A percentile compares a stretch with the other conserved stretches of the same genome.
Evolutionary conservation across 1,140 invertebrate genomes (phyloP).

Genomic region (Agrypnia vestita): DNA sequence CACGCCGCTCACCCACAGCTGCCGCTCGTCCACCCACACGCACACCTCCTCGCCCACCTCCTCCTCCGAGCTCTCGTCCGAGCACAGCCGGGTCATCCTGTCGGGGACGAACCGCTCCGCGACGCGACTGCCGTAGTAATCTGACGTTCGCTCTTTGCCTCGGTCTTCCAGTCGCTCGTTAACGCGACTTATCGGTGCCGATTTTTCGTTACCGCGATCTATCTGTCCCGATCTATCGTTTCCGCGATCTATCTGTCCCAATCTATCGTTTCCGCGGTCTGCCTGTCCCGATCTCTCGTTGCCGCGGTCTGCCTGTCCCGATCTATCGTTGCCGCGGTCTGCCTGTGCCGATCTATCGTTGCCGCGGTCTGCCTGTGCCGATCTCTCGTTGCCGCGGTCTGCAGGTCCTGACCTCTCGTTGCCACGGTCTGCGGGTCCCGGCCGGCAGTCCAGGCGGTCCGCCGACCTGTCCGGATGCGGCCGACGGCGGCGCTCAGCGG

Average conservation of each 20-base stretch:
- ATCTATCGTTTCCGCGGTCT: background rate
- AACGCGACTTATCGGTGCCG: background rate
- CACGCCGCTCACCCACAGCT: slow-evolving; percentile 86
- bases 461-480: background rate
- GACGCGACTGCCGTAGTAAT: background rate
- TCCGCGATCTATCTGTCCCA: background rate
- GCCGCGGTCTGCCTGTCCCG: background rate
- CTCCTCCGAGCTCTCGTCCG: slow-evolving; percentile 44
- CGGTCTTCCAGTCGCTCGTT: background rate
- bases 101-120: no score
- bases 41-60: slow-evolving; percentile 80
- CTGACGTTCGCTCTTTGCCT: background rate
- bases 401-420: background rate
- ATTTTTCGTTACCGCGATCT: background rate
- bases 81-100: background rate
- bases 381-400: background rate
- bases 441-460: background rate
- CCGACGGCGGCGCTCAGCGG: background rate
- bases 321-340: background rate
- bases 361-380: background rate
- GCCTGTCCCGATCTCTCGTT: background rate
- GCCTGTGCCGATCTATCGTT: slow-evolving; percentile 6
- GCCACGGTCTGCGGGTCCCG: background rate
- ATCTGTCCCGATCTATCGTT: background rate
- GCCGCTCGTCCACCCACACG: slow-evolving; percentile 82